Base-by-base conservation (phyloP, 2,797 vertebrate genomes). In the Pseudopleuronectes americanus region DNA sequence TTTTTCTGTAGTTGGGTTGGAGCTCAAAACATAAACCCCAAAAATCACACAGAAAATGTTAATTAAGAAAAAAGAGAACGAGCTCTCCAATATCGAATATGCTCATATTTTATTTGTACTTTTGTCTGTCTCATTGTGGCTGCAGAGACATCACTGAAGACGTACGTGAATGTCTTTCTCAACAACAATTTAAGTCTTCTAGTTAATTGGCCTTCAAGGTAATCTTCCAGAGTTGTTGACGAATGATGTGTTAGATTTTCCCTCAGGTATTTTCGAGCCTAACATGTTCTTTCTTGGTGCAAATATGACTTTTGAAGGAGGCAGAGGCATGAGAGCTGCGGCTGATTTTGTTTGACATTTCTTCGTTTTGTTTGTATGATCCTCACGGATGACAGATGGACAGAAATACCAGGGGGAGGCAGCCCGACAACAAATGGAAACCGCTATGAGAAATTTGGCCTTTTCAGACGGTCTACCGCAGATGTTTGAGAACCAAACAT, bases 401-500 rank as follows among this genome's bases (percentile, higher is more conserved):
- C 45, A 74, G n/a, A 60, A 77, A 74, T 49, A 65, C n/a, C 61
- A 67, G 28, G 16, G 64, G 57, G 60, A 64, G 23, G 57, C 65
- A 57, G 62, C 31, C 23, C 65, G 17, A 48, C 56, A 43, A 43
- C 41, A 43, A 64, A 62, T 48, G 8, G 8, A 45, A n/a, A 14
- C 61, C 36, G 21, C 55, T 19, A 4, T 45, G 21, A 58, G 57
- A 76, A 85, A 72, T 67, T 26, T 59, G 21, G 23, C 43, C 57
- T 33, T 41, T 78, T 74, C 41, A 33, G 8, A 66, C 43, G 7
- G 55, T 67, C 58, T 4, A 59, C 41, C 24, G 63, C 36, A 38
- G 24, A 17, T 12, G 52, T 45, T 74, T 84, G 80, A 38, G 51
- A 81, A 54, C 55, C 31, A 64, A n/a, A 79, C 67, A 68, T 74